Base-by-base conservation (phyloP, 2,113 vertebrate species). In the Macrotus californicus region DNA sequence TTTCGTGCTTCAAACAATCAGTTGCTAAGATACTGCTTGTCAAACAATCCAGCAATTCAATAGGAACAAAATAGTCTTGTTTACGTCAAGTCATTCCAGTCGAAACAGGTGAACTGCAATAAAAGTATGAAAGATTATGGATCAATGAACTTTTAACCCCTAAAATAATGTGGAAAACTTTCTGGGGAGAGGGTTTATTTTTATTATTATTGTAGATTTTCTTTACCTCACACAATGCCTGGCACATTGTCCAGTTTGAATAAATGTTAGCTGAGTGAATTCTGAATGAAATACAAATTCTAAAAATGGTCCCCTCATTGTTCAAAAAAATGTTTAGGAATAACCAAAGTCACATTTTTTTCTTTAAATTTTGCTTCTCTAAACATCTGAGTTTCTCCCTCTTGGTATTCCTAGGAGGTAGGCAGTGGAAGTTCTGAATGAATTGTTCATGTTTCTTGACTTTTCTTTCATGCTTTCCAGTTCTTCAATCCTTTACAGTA, bases 1-100 rank as follows among this genome's bases (percentile, higher is more conserved):
- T 61, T 89, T 92, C 43, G 86, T 92, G 41, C 26, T 92, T 96
- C 31, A 83, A 73, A 79, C 52, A 94, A 75, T 92, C 24, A 94
- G 83, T 97, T 94, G 92, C 92, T 87, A 92, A 59, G 69, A 89
- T 82, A 66, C 64, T 43, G 54, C 64, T 92, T 94, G 31, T 91
- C 34, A 94, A 93, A 93, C 29, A 93, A 26, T 76, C 19, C n/a
- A 94, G 31, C 24, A 52, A 52, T 92, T 93, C 64, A 89, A 41
- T 34, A 61, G 43, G 12, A 19, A 26, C 11, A 77, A 89, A 67
- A 87, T 83, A 56, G n/a, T 73, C 54, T 95, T 93, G 34, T 79
- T 95, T 95, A 94, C 81, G 64, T 43, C 64, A 94, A 93, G 22
- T 93, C 73, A 85, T 48, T 94, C 46, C 22, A 81, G 79, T 94